A percentile compares a stretch with the other conserved stretches of the same genome.
phyloP scores from a whole-genome alignment of 2,113 vertebrate genomes.

The Pterocles gutturalis region DNA sequence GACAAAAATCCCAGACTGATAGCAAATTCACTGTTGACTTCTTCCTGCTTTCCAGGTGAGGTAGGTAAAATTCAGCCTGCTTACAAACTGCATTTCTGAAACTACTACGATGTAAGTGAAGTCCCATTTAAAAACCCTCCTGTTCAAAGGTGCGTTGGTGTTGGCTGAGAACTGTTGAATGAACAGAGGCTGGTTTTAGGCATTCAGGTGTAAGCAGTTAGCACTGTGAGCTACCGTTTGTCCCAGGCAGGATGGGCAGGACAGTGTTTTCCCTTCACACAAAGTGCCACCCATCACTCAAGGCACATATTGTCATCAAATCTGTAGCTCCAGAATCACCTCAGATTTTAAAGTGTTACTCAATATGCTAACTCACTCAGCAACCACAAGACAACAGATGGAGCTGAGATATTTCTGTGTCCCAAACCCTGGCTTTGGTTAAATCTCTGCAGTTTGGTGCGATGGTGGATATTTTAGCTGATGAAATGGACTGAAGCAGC shows the following conservation, averaged over 20 bases:
- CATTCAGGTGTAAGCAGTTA: background rate
- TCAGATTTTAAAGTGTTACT: background rate
- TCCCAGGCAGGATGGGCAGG: background rate
- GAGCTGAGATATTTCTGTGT: background rate
- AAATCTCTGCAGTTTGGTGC: background rate
- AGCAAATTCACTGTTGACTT: background rate
- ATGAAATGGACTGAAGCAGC: background rate
- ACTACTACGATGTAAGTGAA: background rate
- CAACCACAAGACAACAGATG: background rate
- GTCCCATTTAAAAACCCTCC: background rate
- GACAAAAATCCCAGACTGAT: background rate
- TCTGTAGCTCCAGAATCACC: background rate
- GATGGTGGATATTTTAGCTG: background rate
- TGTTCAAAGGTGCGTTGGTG: background rate
- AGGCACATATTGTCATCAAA: background rate
- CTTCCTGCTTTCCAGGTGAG: background rate
- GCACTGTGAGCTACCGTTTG: background rate
- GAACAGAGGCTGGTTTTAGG: background rate
- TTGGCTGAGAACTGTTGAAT: background rate
- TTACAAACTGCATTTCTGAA: background rate
- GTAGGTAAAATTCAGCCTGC: background rate
- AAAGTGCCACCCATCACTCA: background rate
- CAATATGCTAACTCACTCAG: background rate
- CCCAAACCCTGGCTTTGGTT: background rate
- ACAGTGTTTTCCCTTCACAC: background rate